Conservation (phyloP, 2,113 vertebrate genomes). For the Sialia sialis region DNA sequence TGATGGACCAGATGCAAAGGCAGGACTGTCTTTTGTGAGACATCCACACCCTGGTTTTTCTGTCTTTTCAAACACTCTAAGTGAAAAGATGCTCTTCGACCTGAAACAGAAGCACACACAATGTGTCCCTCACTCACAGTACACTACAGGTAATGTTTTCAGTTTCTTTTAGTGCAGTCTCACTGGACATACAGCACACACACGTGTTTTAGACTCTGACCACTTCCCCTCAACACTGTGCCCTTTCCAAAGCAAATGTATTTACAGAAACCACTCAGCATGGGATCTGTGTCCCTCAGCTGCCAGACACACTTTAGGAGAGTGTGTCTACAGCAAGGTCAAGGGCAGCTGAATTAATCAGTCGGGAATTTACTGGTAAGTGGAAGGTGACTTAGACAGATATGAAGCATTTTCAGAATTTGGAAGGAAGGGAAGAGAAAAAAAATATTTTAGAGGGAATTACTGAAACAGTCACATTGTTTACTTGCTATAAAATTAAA, state of each 20-base stretch:
- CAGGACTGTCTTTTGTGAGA: slow-evolving; percentile 91
- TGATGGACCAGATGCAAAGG: slow-evolving; percentile 94
- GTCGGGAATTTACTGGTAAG: background rate
- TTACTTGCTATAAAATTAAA: background rate
- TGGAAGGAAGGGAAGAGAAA: background rate
- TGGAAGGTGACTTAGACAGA: background rate
- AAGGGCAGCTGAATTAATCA: background rate
- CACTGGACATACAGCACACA: background rate
- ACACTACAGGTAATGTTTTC: background rate
- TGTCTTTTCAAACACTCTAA: slow-evolving; percentile 94
- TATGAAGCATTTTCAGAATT: background rate
- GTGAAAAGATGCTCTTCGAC: slow-evolving; percentile 94
- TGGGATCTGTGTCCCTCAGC: background rate
- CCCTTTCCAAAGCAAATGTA: background rate
- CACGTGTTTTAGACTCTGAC: background rate
- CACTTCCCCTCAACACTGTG: background rate
- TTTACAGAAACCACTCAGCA: background rate
- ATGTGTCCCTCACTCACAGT: background rate
- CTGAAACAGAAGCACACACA: slow-evolving; percentile 65
- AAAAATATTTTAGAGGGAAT: background rate
- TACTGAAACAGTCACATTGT: background rate
- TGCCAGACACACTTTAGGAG: background rate
- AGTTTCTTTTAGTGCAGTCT: background rate
- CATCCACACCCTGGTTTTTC: slow-evolving; percentile 78
- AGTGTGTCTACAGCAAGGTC: background rate